Evolutionary conservation across 2,113 vertebrate genomes (phyloP).

Genomic region (Struthidea cinerea): DNA sequence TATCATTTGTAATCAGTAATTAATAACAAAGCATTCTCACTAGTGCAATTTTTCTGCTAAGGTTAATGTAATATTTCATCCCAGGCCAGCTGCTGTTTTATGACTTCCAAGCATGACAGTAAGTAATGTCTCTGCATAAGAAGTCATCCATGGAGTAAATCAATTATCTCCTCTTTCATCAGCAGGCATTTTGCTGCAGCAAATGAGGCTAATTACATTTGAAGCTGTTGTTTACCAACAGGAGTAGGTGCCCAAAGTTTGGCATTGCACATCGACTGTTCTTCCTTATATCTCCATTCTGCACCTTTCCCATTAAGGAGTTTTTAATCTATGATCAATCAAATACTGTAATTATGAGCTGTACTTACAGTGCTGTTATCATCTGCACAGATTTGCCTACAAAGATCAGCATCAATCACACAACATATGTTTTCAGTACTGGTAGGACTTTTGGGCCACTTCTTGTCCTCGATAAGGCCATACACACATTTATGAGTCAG

Average conservation of each 20-base stretch:
- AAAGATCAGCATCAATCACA: not conserved
- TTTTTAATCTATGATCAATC: not conserved
- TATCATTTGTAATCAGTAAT: constrained; percentile 58
- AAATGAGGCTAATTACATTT: constrained; percentile 52
- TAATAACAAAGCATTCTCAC: constrained; percentile 65
- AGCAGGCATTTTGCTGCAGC: constrained; percentile 56
- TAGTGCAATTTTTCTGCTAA: constrained; percentile 9
- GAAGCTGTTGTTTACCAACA: constrained; percentile 30
- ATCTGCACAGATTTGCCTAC: not conserved
- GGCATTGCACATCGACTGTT: not conserved
- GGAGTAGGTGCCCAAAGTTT: not conserved
- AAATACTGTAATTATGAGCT: not conserved
- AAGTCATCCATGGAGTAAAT: constrained; percentile 47
- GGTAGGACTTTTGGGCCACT: not conserved
- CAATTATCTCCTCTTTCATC: constrained; percentile 61
- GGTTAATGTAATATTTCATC: constrained; percentile 57
- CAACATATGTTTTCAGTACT: not conserved
- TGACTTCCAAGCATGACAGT: constrained; percentile 17
- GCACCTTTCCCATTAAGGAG: not conserved
- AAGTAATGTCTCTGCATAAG: constrained; percentile 53
- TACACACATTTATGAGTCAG: not conserved
- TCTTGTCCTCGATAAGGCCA: not conserved
- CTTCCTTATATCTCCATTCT: not conserved
- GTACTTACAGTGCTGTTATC: not conserved
- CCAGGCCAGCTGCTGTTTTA: constrained; percentile 59